Evolutionary conservation across 2,113 vertebrate species (phyloP).

Genomic region (Perca flavescens): DNA sequence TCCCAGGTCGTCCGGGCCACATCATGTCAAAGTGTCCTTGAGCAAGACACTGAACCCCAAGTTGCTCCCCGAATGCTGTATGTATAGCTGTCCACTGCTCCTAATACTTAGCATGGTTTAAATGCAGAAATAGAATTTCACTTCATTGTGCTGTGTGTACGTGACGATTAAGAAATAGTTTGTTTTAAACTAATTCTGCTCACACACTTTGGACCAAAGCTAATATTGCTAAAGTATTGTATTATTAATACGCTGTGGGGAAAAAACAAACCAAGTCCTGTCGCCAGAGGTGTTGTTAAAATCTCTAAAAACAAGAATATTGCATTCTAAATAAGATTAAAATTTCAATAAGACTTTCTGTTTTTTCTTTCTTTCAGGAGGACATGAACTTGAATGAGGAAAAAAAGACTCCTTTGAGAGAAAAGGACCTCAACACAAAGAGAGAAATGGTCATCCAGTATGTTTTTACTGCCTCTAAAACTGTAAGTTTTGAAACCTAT

Average conservation of each 20-base stretch:
- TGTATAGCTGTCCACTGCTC: no score
- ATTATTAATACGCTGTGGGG: not conserved
- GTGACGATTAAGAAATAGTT: no score
- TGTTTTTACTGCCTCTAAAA: constrained; percentile 92
- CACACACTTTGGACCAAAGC: not conserved
- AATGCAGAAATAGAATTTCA: no score
- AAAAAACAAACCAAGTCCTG: not conserved
- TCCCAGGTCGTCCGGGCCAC: no score
- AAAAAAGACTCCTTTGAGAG: constrained; percentile 93
- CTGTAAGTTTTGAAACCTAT: constrained; percentile 85
- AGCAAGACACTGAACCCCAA: no score
- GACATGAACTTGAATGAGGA: constrained; percentile 99
- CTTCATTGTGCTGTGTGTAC: no score
- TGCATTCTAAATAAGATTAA: not conserved
- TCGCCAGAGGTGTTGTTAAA: not conserved
- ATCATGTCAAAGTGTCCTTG: no score
- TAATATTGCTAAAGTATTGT: not conserved
- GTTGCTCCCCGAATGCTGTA: no score
- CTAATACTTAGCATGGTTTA: no score
- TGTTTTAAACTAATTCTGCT: no score
- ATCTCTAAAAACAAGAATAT: not conserved
- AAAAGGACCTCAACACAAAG: constrained; percentile 94
- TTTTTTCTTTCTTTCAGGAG: constrained; percentile 86
- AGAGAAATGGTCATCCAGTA: constrained; percentile 98
- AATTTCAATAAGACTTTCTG: constrained; percentile 1